Conservation (phyloP, 2,113 vertebrate genomes). For the Phaetusa simplex region DNA sequence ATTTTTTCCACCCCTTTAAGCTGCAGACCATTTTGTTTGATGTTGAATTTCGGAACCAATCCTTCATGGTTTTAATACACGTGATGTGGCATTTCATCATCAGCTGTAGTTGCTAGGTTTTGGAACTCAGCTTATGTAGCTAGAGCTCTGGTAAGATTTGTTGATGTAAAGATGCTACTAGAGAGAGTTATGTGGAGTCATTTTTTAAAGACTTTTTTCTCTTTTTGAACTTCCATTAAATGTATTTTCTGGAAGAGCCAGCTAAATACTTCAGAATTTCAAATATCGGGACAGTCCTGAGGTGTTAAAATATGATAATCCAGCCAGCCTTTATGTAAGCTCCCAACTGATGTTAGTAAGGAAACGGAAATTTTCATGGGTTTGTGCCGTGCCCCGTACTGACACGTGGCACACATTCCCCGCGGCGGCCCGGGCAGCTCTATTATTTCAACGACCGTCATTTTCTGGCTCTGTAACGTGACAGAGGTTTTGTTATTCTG, state of each 20-base stretch:
- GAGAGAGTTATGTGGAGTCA: neutral
- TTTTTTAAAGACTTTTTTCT: neutral
- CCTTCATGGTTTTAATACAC: neutral
- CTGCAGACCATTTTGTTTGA: constrained; percentile 23
- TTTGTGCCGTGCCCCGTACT: neutral
- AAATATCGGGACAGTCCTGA: neutral
- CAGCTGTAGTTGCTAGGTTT: constrained; percentile 4
- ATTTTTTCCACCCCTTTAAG: neutral
- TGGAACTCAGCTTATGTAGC: neutral
- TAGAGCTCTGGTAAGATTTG: neutral
- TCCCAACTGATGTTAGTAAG: neutral
- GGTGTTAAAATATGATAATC: neutral
- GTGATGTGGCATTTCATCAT: constrained; percentile 25
- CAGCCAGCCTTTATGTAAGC: neutral
- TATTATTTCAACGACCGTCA: neutral
- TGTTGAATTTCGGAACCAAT: constrained; percentile 40
- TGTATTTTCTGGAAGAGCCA: neutral
- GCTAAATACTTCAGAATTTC: neutral
- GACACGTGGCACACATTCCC: neutral
- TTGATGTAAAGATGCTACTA: neutral
- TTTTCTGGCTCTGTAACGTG: neutral
- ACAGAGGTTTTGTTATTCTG: neutral
- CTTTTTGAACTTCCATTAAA: neutral
- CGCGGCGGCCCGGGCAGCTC: neutral
- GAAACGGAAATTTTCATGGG: neutral